Conservation (phyloP, 2,113 vertebrate species). For the Dicaeum eximium region DNA sequence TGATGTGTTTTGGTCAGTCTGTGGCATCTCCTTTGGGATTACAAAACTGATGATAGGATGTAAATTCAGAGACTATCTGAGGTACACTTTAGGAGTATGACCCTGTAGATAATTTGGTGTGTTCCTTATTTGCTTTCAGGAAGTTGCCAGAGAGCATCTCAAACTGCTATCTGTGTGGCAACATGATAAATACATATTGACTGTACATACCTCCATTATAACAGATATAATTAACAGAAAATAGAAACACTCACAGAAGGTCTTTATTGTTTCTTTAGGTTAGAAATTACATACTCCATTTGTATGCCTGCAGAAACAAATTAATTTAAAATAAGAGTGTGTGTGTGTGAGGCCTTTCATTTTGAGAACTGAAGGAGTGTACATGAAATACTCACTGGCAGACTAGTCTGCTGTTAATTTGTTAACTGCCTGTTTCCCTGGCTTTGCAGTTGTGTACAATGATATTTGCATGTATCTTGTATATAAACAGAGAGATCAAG, state of each 20-base stretch:
- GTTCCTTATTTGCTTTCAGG: background rate
- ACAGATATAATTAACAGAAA: background rate
- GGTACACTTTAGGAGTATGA: background rate
- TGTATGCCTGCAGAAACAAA: background rate
- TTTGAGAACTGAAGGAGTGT: background rate
- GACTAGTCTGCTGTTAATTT: background rate
- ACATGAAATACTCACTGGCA: background rate
- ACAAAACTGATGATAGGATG: background rate
- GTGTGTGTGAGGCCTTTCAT: background rate
- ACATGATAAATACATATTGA: background rate
- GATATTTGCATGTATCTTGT: background rate
- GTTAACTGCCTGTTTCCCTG: background rate
- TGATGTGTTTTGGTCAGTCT: background rate
- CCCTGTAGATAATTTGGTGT: background rate
- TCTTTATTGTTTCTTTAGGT: background rate
- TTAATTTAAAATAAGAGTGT: background rate
- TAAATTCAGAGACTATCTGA: background rate
- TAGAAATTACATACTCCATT: background rate
- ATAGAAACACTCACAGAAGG: background rate
- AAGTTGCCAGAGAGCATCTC: background rate
- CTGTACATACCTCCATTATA: background rate
- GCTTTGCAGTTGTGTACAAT: background rate
- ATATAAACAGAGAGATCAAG: background rate
- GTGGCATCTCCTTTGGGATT: background rate
- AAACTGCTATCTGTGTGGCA: background rate